Percentiles rank a stretch among this genome's conserved stretches.
These are phyloP conservation scores for Globia sparganii DNA, from an alignment of 2,888 invertebrate genomes.

Conservation along the genomic window DNA sequence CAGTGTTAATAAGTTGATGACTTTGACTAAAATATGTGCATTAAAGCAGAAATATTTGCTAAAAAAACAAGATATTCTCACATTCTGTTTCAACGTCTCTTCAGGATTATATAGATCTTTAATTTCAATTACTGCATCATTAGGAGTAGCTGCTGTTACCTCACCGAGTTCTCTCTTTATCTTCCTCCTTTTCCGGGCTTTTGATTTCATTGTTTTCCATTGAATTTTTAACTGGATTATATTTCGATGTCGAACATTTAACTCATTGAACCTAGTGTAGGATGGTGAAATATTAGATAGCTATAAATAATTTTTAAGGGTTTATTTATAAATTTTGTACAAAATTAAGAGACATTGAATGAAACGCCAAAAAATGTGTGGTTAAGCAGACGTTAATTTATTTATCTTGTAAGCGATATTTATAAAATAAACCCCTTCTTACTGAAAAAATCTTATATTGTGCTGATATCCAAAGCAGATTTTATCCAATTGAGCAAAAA, in stretches of 20 bases:
- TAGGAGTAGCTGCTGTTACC: background rate
- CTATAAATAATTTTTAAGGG: background rate
- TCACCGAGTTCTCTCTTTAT: slow-evolving; percentile 15
- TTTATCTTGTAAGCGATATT: background rate
- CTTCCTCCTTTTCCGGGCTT: slow-evolving; percentile 13
- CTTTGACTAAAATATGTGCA: background rate
- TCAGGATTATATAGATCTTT: background rate
- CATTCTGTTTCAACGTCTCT: background rate
- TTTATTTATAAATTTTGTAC: background rate
- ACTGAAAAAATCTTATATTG: background rate
- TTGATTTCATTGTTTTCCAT: slow-evolving; percentile 17
- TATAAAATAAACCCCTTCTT: background rate
- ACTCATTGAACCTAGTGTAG: slow-evolving; percentile 11
- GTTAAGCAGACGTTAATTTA: background rate
- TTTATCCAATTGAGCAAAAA: too few relatives aligned
- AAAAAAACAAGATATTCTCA: background rate
- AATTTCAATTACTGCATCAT: slow-evolving; percentile 1
- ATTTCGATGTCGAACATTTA: slow-evolving; percentile 15
- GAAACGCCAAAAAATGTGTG: background rate
- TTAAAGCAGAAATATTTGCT: background rate
- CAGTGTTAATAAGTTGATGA: too few relatives aligned
- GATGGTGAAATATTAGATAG: background rate
- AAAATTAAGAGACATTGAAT: background rate
- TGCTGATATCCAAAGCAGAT: background rate
- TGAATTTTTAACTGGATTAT: slow-evolving; percentile 9